Conservation (phyloP, 1,140 invertebrate species). For the Aethina tumida region DNA sequence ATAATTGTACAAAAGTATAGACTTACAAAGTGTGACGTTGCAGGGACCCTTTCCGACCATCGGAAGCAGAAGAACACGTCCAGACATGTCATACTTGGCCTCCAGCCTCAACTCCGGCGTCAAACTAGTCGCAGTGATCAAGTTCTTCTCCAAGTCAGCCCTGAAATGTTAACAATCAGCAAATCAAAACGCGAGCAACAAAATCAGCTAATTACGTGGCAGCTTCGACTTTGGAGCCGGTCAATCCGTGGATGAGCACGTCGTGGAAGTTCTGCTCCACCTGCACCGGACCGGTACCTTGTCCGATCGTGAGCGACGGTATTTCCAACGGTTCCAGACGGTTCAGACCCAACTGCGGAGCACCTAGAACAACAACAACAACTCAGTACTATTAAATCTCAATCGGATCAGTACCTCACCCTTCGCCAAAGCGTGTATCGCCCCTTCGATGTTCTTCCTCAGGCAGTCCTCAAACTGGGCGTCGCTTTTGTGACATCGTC, state of each 20-base stretch:
- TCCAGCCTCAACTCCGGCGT: slow-evolving; percentile 32
- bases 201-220: slow-evolving; percentile 38
- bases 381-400: neutral
- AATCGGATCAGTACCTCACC: slow-evolving; percentile 14
- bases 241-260: slow-evolving; percentile 46
- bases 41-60: slow-evolving; percentile 43
- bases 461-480: slow-evolving; percentile 19
- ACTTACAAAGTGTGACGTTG: slow-evolving; percentile 39
- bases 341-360: slow-evolving; percentile 37
- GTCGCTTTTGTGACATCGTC: slow-evolving; percentile 16
- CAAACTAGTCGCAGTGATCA: slow-evolving; percentile 26
- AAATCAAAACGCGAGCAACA: neutral
- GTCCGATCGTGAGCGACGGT: slow-evolving; percentile 44
- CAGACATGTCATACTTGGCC: slow-evolving; percentile 41
- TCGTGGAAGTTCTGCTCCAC: slow-evolving; percentile 48
- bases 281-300: slow-evolving; percentile 42
- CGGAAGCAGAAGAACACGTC: slow-evolving; percentile 43
- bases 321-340: slow-evolving; percentile 46
- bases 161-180: slow-evolving; percentile 25
- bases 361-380: slow-evolving; percentile 40
- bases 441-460: slow-evolving; percentile 16
- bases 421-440: slow-evolving; percentile 16
- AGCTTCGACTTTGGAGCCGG: slow-evolving; percentile 38
- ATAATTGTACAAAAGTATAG: too few species aligned
- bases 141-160: slow-evolving; percentile 26